Evolutionary conservation across 2,888 invertebrate genomes (phyloP).

Genomic region (Pogonocherus hispidulus): DNA sequence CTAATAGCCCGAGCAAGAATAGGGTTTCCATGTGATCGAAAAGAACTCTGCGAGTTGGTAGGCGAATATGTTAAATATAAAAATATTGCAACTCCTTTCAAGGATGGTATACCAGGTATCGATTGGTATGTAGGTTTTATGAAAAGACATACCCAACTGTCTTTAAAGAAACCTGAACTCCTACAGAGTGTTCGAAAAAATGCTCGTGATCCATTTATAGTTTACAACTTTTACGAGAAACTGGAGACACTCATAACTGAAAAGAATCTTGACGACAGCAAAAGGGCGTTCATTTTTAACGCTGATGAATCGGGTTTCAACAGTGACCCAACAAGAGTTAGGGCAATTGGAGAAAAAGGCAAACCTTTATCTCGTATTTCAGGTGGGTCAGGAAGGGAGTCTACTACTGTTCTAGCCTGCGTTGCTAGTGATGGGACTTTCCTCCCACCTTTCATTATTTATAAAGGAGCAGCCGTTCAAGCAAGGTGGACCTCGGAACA

Average conservation of each 20-base stretch:
- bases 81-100: constrained; percentile 15
- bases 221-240: constrained; percentile 52
- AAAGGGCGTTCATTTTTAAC: constrained; percentile 49
- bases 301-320: constrained; percentile 53
- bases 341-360: constrained; percentile 53
- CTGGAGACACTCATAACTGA: constrained; percentile 40
- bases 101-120: constrained; percentile 8
- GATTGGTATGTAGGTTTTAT: constrained; percentile 28
- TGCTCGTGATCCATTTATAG: constrained; percentile 48
- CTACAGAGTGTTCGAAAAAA: constrained; percentile 33
- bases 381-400: constrained; percentile 54
- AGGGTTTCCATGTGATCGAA: constrained; percentile 32
- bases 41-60: constrained; percentile 28
- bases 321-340: constrained; percentile 49
- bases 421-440: constrained; percentile 47
- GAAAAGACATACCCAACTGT: constrained; percentile 19
- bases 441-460: constrained; percentile 55
- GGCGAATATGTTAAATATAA: constrained; percentile 31
- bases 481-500: constrained; percentile 45
- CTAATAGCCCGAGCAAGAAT: constrained; percentile 23
- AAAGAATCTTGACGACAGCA: constrained; percentile 26
- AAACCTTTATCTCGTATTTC: constrained; percentile 47
- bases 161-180: constrained; percentile 37
- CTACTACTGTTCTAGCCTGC: constrained; percentile 52
- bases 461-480: constrained; percentile 53